These are phyloP conservation scores for Ylistrum balloti DNA, from an alignment of 1,140 invertebrate genomes.

Conservation along the genomic window DNA sequence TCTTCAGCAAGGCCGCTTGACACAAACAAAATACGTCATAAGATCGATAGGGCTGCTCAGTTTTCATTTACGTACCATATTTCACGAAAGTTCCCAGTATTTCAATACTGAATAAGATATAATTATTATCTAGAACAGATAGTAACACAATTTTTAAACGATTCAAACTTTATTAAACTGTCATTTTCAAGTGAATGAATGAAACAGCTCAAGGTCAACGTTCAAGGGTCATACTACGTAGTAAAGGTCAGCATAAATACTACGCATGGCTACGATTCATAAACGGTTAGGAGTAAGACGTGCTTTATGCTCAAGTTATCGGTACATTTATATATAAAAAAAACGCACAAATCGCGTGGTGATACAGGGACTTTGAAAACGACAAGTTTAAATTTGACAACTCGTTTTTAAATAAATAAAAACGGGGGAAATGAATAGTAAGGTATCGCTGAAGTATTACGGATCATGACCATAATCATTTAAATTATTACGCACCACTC, in stretches of 20 bases:
- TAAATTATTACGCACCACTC: too few relatives aligned
- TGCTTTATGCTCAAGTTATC: too few relatives aligned
- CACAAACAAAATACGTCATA: constrained; percentile 25
- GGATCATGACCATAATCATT: too few relatives aligned
- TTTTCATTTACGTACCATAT: background rate
- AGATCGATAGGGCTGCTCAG: constrained; percentile 14
- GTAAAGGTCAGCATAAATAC: background rate
- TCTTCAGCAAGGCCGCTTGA: background rate
- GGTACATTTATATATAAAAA: too few relatives aligned
- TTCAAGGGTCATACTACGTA: background rate
- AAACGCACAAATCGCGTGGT: too few relatives aligned
- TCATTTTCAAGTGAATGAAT: constrained; percentile 40
- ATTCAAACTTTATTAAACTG: background rate
- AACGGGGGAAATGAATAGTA: too few relatives aligned
- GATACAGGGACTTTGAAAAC: too few relatives aligned
- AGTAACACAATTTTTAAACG: background rate
- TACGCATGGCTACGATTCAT: background rate
- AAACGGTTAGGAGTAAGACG: background rate
- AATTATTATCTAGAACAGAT: background rate
- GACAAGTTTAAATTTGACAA: too few relatives aligned
- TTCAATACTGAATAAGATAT: background rate
- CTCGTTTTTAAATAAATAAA: too few relatives aligned
- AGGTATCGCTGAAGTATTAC: too few relatives aligned
- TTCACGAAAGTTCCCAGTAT: background rate
- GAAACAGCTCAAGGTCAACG: background rate